Percentiles rank a stretch among this genome's conserved stretches.
phyloP scores from a whole-genome alignment of 2,113 vertebrate species.

The Vidua macroura region DNA sequence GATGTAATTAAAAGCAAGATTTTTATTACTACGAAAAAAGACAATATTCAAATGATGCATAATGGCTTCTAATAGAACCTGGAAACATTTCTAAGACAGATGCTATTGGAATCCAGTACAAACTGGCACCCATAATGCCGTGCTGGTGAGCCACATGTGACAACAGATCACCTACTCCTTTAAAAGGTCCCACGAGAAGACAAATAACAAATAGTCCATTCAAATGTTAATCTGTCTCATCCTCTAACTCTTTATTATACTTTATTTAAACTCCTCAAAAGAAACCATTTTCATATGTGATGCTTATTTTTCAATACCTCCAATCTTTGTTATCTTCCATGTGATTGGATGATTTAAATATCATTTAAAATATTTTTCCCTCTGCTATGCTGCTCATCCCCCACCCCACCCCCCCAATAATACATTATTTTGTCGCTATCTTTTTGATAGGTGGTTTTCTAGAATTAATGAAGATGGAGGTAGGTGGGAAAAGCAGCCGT shows the following conservation, averaged over 20 bases:
- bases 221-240: neutral
- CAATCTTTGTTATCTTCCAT: neutral
- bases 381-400: neutral
- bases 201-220: neutral
- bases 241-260: neutral
- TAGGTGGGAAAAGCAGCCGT: neutral
- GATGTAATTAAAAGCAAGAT: neutral
- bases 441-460: neutral
- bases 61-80: neutral
- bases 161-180: neutral
- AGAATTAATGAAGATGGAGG: neutral
- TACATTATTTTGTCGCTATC: neutral
- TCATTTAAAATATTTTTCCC: neutral
- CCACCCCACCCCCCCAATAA: accelerated
- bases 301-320: neutral
- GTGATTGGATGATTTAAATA: neutral
- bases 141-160: neutral
- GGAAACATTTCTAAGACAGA: neutral
- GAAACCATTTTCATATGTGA: neutral
- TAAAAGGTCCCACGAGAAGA: neutral
- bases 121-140: neutral
- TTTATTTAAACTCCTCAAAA: neutral
- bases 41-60: neutral
- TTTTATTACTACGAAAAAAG: neutral
- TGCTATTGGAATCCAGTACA: neutral